Base-by-base conservation (phyloP, 2,888 invertebrate species). In the Dolichopus griseipennis region DNA sequence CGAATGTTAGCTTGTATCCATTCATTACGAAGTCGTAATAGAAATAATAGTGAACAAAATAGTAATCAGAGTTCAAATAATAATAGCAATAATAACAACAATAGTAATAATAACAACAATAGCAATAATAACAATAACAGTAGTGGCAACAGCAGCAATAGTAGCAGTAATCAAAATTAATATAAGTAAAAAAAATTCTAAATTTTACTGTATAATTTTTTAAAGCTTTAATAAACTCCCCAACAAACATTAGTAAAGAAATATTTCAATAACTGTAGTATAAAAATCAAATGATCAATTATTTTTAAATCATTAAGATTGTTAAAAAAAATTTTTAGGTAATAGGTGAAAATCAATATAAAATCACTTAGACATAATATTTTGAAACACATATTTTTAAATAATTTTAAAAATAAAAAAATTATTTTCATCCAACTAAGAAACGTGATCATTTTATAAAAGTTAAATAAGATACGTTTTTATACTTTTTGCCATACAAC, bases 1-100 rank as follows among this genome's bases (percentile, higher is more conserved):
- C 82, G 89, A 75, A 88, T 89, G 87, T 78, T 89, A 76, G 87
- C 88, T 62, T 88, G 88, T 75, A 82, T 89, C 72, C 88, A 88
- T 79, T 75, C 77, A 12, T 70, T 78, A 65, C 86, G 87, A 73
- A 85, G 87, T 75, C 83, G 87, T 73, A 75, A 76, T 64, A 71
- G 76, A 63, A 70, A 69, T 12, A 67, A 70, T 18, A 64, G 63
- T 67, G 27, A 66, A 21, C 7, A 37, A 18, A 61, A 9, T 61
- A n/a, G 12, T 15, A 66, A 9, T 33, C 10, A 8, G 21, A 61
- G 18, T 33, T 21, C 10, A n/a, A 61, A n/a, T 33, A 66, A 43
- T 20, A 22, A 22, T 15, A 65, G 9, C 20, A 41, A 22, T 43
- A 21, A 22, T 22, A 65, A 10, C 15, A 64, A 34, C 21, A 34